phyloP scores from a whole-genome alignment of 2,797 vertebrate genomes.

The Clarias laeviceps region DNA sequence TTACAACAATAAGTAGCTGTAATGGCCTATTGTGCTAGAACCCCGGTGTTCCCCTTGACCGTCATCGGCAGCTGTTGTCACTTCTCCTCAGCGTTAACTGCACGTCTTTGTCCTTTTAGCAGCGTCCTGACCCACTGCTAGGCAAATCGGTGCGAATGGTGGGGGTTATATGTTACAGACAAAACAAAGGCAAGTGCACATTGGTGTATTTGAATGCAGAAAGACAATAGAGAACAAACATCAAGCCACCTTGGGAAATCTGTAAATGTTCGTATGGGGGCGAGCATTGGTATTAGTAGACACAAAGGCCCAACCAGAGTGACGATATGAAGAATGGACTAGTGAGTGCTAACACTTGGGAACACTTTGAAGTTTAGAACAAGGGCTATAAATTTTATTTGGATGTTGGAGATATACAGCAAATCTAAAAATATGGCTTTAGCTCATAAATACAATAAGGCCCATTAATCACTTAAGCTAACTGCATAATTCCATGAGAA shows the following conservation, averaged over 20 bases:
- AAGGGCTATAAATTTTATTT: conserved; percentile 8
- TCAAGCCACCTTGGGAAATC: conserved; percentile 32
- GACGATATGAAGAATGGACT: conserved; percentile 26
- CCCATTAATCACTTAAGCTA: neutral
- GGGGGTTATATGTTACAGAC: conserved; percentile 32
- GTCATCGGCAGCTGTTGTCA: conserved; percentile 54
- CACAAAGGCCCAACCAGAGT: conserved; percentile 40
- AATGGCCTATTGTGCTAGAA: conserved; percentile 36
- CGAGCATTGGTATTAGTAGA: conserved; percentile 32
- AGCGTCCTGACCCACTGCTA: conserved; percentile 43
- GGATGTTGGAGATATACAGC: neutral
- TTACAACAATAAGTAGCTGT: conserved; percentile 21
- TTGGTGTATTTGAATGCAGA: conserved; percentile 52
- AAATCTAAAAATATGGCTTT: conserved; percentile 1
- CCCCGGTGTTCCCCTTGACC: conserved; percentile 45
- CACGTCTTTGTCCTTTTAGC: conserved; percentile 50
- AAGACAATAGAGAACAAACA: conserved; percentile 47
- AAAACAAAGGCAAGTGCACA: conserved; percentile 50
- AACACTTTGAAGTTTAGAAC: neutral
- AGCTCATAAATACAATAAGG: neutral
- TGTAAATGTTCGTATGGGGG: conserved; percentile 44
- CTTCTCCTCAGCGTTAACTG: conserved; percentile 45
- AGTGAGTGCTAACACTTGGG: conserved; percentile 18
- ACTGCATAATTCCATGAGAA: neutral
- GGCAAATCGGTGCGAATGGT: conserved; percentile 29